Evolutionary conservation across 2,888 invertebrate species (phyloP), one percentile per base, ranked within the genome.

Genomic region (Drosophila fulvimacula): DNA sequence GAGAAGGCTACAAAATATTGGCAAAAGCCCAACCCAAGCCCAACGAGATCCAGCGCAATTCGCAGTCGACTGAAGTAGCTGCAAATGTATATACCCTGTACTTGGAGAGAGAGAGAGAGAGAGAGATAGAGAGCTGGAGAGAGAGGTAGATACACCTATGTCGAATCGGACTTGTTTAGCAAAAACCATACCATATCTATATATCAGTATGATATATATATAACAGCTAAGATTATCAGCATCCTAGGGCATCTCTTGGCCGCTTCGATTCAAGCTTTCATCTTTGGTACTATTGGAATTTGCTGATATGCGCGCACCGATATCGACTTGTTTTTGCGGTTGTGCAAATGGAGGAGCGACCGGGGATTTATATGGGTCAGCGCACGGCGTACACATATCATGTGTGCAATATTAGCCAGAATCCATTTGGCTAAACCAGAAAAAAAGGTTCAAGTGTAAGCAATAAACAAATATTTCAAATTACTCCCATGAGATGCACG

Each of bases 401-500:
- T 48, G 30, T 48, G 46, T 11, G 30, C 30, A 48, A 30, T 48
- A 48, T 48, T 48, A 48, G 46, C 46, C 46, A 51, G 41, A 69
- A 24, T 11, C 57, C 32, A 24, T 48, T 49, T 48, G 24, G 48
- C 24, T 57, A 34, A 49, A 19, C 17, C 49, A 32, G 30, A 30
- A 17, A 48, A 46, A 48, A 48, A 17, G 46, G 46, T 48, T 49
- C 49, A 32, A 49, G 32, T 30, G 32, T 32, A 49, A 32, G 32
- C 49, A 49, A 32, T 32, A 77, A 76, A 69, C 69, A 64, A 56
- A 66, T 64, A 59, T 64, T 74, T 76, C 58, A 66, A 71, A 77
- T 77, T 73, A 76, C 41, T 71, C 77, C 71, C 66, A 41, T 32
- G 71, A 74, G 71, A 76, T 63, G 42, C 46, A 61, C 19, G 49